Evolutionary conservation across 1,140 invertebrate species (phyloP).

Genomic region (Lucilia cuprina): DNA sequence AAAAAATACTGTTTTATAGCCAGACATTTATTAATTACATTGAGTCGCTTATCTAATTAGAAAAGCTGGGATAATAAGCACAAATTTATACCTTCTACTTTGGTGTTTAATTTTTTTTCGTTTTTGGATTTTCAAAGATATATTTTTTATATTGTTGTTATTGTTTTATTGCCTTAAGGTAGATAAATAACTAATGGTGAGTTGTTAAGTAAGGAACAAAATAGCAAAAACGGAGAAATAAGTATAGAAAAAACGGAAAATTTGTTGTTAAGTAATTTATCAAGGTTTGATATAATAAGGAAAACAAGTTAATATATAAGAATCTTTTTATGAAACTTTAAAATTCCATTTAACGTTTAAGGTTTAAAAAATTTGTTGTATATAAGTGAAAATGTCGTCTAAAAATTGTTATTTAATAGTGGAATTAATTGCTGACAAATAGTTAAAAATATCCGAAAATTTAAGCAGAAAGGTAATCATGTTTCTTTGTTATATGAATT

Average conservation of each 20-base stretch:
- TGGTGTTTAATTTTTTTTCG: not conserved
- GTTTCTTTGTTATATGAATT: too few species aligned
- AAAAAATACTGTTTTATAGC: slow-evolving; percentile 5
- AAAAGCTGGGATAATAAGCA: slow-evolving; percentile 33
- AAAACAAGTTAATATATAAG: not conserved
- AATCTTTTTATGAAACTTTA: too few species aligned
- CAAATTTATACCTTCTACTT: slow-evolving; percentile 30
- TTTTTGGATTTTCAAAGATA: not conserved
- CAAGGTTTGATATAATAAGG: not conserved
- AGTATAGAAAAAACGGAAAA: not conserved
- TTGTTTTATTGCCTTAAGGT: slow-evolving; percentile 1
- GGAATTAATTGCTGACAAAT: too few species aligned
- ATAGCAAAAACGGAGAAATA: not conserved
- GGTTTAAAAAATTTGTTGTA: too few species aligned
- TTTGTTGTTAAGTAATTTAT: slow-evolving; percentile 24
- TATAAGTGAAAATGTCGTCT: too few species aligned
- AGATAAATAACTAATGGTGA: slow-evolving; percentile 11
- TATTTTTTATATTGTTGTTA: not conserved
- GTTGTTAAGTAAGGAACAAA: not conserved
- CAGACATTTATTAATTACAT: slow-evolving; percentile 35
- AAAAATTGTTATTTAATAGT: too few species aligned
- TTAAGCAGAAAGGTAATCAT: too few species aligned
- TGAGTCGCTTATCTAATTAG: slow-evolving; percentile 33
- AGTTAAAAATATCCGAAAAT: too few species aligned
- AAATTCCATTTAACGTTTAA: too few species aligned